Evolutionary conservation across 1,140 invertebrate species (phyloP), one percentile per base, ranked within the genome.

Genomic region (Aphis craccivora): DNA sequence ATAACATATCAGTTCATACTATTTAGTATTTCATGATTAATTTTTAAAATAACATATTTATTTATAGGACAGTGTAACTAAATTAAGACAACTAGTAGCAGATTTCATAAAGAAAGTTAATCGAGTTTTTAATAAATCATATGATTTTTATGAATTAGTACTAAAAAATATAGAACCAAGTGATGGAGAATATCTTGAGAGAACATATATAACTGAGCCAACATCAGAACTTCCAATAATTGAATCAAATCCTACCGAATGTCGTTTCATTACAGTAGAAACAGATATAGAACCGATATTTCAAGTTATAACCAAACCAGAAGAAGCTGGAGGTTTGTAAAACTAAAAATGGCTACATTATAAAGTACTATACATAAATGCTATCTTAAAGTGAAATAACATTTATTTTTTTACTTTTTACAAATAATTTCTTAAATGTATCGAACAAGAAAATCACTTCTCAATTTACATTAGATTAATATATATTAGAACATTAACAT

Each of bases 241-340:
- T 35, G 53, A n/a, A 90, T 22, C 20, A n/a, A 3, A 90, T 60
- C 3, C 30, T 76, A 14, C 53, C 22, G 76, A 86, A 87, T 55
- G 18, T 40, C 43, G 43, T 45, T 35, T 48, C 2, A 43, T 90
- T 20, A n/a, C 4, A 88, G 14, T 87, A 51, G 81, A 84, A 11
- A 91, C 45, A 81, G 48, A 53, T 40, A 45, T 8, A 40, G 84
- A 92, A 53, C 67, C 43, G n/a, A n/a, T 53, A 30, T 83, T 14
- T 60, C 35, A 93, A 53, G 35, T 53, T 18, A 91, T 92, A 67
- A 45, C 83, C 14, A 84, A 90, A 55, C 93, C 89, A 14, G 87
- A 90, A 84, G 93, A 94, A 81, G 89, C 87, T 81, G 93, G 93
- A 94, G 93, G 93, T 94, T 18, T 76, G 60, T 76, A 76, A 18